Evolutionary conservation across 2,113 vertebrate species (phyloP).

Genomic region (Pycnonotus jocosus): DNA sequence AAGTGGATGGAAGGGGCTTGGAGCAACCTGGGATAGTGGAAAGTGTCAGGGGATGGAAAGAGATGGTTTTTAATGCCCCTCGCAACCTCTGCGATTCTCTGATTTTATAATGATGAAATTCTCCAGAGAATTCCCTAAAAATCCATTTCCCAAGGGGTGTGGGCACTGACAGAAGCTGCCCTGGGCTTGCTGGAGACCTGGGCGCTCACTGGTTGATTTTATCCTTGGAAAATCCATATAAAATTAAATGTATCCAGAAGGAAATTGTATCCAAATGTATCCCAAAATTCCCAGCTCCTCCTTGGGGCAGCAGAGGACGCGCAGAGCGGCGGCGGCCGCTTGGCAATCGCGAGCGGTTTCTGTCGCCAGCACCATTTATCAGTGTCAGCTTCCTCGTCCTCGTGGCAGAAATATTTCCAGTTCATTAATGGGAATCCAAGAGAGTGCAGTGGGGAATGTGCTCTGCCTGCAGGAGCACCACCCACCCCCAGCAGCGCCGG

Average conservation of each 20-base stretch:
- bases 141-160: not conserved
- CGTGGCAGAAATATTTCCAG: not conserved
- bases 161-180: rapidly evolving
- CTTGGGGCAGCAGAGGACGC: not conserved
- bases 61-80: not conserved
- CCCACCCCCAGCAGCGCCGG: rapidly evolving
- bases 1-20: not conserved
- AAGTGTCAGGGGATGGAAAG: not conserved
- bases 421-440: not conserved
- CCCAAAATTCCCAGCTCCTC: not conserved
- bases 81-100: too few relatives aligned
- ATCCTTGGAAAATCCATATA: not conserved
- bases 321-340: rapidly evolving
- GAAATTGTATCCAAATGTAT: not conserved
- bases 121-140: not conserved
- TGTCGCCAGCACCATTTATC: not conserved
- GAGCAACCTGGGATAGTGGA: not conserved
- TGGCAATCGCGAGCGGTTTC: not conserved
- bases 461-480: not conserved
- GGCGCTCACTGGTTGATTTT: not conserved
- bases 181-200: not conserved
- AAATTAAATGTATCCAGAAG: not conserved
- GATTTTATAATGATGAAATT: too few relatives aligned
- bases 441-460: not conserved
- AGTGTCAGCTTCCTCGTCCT: not conserved